Conservation (phyloP, 2,113 vertebrate genomes). For the Lucifuga dentata region DNA sequence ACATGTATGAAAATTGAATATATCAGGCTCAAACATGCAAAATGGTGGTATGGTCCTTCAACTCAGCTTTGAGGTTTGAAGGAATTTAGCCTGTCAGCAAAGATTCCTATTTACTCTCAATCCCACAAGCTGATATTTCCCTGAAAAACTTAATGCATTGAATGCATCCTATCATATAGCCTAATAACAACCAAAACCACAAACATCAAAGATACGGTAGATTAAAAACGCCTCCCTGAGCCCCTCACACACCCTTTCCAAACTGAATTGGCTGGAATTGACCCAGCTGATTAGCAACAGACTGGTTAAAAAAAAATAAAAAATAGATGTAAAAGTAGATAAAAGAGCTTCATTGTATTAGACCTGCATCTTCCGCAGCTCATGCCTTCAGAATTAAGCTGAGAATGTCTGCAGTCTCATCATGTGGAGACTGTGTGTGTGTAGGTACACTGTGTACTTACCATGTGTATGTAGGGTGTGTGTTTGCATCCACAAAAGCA, state of each 20-base stretch:
- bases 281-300: constrained; percentile 31
- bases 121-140: background rate
- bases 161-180: too few relatives aligned
- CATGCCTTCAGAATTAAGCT: constrained; percentile 73
- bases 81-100: background rate
- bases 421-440: constrained; percentile 67
- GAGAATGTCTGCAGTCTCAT: constrained; percentile 70
- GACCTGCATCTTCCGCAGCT: constrained; percentile 64
- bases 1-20: too few relatives aligned
- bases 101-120: background rate
- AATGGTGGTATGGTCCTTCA: too few relatives aligned
- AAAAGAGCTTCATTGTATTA: constrained; percentile 72
- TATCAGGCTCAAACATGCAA: too few relatives aligned
- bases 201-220: background rate
- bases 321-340: constrained; percentile 40
- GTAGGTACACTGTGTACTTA: constrained; percentile 22
- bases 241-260: constrained; percentile 3
- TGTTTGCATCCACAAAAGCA: constrained; percentile 6
- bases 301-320: constrained; percentile 19
- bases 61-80: background rate
- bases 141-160: background rate
- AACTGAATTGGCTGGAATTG: constrained; percentile 15
- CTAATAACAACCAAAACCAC: too few relatives aligned
- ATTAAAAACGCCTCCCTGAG: background rate
- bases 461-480: background rate